Evolutionary conservation across 2,113 vertebrate genomes (phyloP), one percentile per base, ranked within the genome.

Genomic region (Thalassarche chlororhynchos): DNA sequence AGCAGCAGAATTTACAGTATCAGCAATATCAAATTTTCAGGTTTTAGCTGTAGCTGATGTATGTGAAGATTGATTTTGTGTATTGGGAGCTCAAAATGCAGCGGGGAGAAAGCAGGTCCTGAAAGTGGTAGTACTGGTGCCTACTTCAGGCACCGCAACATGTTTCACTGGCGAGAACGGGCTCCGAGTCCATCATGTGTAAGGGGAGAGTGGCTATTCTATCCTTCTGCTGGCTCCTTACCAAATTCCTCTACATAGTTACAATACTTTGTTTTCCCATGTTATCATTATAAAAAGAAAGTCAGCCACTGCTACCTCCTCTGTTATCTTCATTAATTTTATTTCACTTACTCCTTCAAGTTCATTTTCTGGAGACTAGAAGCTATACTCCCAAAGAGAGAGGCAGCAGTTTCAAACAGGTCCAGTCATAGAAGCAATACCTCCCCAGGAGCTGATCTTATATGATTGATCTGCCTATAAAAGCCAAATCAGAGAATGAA

Each of bases 401-500:
- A 83, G 57, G 49, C 60, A 58, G 46, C 42, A 55, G 29, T 80
- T 87, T 81, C 76, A 70, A 62, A 70, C 19, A 88, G 60, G 64
- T 92, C 51, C 20, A 51, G 40, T 77, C 66, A 83, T 78, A 88
- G 70, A 83, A 81, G 51, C 60, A 71, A 12, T 66, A 28, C 28
- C 9, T 91, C 46, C 86, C 25, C 42, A 38, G 51, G 42, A 95
- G 42, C 40, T 81, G 51, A 71, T 94, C 20, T 42, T 57, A 9
- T 18, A 28, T 87, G 91, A 96, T 84, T 86, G 70, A 89, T 96
- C 76, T 95, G 80, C 64, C 51, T 95, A 62, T 75, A 92, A 96
- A 96, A 94, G 64, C 60, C 71, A 84, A 78, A 92, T 91, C 51
- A 64, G 80, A 94, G 51, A 95, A 91, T 60, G 69, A 96, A 92